phyloP scores from a whole-genome alignment of 2,797 vertebrate genomes.

The Thaleichthys pacificus region DNA sequence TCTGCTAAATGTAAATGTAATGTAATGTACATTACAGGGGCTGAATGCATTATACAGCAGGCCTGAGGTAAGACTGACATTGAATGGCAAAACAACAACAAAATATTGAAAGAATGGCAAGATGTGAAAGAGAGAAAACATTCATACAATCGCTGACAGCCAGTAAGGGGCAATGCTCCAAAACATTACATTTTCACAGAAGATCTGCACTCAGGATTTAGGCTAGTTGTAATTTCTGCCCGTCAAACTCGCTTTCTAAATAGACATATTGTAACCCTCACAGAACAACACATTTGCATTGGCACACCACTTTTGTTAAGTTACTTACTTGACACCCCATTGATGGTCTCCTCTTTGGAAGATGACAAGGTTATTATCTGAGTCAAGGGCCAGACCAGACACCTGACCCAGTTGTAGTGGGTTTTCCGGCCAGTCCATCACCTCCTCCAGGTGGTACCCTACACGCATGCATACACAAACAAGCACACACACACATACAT shows the following conservation, averaged over 20 bases:
- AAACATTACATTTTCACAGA: not conserved
- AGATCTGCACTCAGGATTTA: not conserved
- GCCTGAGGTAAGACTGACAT: not conserved
- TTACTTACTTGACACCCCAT: constrained; percentile 88
- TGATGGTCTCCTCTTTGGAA: constrained; percentile 93
- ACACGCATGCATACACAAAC: constrained; percentile 23
- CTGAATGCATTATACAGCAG: not conserved
- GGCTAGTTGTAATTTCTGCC: not conserved
- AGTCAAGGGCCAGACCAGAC: constrained; percentile 90
- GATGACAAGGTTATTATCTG: constrained; percentile 86
- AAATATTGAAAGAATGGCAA: not conserved
- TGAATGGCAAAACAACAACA: no score
- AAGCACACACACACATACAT: constrained; percentile 21
- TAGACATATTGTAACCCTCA: not conserved
- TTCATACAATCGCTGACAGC: not conserved
- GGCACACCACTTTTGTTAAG: not conserved
- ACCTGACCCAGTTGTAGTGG: constrained; percentile 88
- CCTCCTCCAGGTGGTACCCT: constrained; percentile 88
- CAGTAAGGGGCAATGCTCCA: not conserved
- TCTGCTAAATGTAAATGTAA: no score
- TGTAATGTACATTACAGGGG: not conserved
- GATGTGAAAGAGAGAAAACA: not conserved
- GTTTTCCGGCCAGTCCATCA: constrained; percentile 81
- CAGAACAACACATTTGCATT: not conserved
- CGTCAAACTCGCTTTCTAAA: not conserved